Evolutionary conservation across 2,888 invertebrate species (phyloP), one percentile per base, ranked within the genome.

Genomic region (Halictus ligatus): DNA sequence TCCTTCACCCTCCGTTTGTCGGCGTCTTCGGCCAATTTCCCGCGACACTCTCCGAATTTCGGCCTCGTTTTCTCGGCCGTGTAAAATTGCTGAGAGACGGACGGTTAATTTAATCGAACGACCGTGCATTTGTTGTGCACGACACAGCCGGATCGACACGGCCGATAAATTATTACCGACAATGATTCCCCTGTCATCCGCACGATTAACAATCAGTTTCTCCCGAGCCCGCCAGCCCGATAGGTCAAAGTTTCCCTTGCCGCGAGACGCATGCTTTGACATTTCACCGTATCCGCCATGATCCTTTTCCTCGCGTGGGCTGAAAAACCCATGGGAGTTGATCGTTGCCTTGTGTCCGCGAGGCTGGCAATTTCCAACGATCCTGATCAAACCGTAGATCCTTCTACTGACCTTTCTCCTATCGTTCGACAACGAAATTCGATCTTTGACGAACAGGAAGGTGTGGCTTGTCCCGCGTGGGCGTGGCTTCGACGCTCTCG

Each of bases 1-100:
- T 35, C 60, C 48, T 46, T 67, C 60, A 18, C 54, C 40, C 60
- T 67, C 35, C 69, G 67, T 80, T 73, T 72, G 43, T 71, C n/a
- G 43, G 35, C 21, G 71, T 69, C 69, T 35, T 69, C 35, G 21
- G 8, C 21, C 35, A 35, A 69, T 69, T 69, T 69, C 21, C 35
- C 40, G 35, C 35, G 40, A 64, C 29, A 64, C 29, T 29, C n/a
- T 64, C 15, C 29, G 64, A 64, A 58, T 58, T 29, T 15, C 15
- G 29, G 15, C 15, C 29, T 29, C 29, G 15, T 64, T 64, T 64
- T 29, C 29, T 1, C 29, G 6, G 15, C 2, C 29, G 18, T 29
- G 29, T 64, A n/a, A n/a, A 12, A 58, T 58, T 10, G n/a, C 18
- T 21, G 50, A 21, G 1, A 21, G 54, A 21, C 54, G 54, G 21